Evolutionary conservation across 2,888 invertebrate species (phyloP).

Genomic region (Seladonia tumulorum): DNA sequence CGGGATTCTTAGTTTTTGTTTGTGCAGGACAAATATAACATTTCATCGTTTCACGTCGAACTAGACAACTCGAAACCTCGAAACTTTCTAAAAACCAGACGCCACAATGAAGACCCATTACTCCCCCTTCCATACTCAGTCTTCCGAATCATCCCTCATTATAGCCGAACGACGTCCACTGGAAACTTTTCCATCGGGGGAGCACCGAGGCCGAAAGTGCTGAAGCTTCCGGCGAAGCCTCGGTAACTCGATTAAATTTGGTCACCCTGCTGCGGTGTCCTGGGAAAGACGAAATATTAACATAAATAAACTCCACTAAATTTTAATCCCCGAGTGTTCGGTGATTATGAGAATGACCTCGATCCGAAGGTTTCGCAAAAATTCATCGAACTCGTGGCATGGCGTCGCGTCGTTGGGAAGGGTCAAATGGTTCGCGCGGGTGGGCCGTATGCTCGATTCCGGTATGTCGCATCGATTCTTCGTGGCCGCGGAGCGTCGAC

Average conservation of each 20-base stretch:
- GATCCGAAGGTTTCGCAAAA: neutral
- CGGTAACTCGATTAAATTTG: slow-evolving; percentile 5
- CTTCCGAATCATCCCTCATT: slow-evolving; percentile 7
- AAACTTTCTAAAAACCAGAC: slow-evolving; percentile 1
- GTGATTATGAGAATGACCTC: neutral
- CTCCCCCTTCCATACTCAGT: neutral
- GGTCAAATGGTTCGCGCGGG: neutral
- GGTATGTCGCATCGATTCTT: neutral
- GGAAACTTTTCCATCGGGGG: neutral
- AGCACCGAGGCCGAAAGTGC: neutral
- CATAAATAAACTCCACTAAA: too few relatives aligned
- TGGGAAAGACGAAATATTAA: neutral
- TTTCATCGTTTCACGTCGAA: neutral
- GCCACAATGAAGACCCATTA: neutral
- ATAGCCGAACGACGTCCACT: neutral
- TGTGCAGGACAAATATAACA: neutral
- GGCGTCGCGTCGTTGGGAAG: neutral
- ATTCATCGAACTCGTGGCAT: too few relatives aligned
- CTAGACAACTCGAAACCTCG: neutral
- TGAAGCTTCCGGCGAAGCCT: neutral
- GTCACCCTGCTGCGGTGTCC: neutral
- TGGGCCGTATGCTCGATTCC: neutral
- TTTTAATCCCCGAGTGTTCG: too few relatives aligned
- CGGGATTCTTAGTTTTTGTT: neutral
- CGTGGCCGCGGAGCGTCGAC: neutral